Evolutionary conservation across 2,113 vertebrate species (phyloP), one percentile per base, ranked within the genome.

Genomic region (Strix uralensis): DNA sequence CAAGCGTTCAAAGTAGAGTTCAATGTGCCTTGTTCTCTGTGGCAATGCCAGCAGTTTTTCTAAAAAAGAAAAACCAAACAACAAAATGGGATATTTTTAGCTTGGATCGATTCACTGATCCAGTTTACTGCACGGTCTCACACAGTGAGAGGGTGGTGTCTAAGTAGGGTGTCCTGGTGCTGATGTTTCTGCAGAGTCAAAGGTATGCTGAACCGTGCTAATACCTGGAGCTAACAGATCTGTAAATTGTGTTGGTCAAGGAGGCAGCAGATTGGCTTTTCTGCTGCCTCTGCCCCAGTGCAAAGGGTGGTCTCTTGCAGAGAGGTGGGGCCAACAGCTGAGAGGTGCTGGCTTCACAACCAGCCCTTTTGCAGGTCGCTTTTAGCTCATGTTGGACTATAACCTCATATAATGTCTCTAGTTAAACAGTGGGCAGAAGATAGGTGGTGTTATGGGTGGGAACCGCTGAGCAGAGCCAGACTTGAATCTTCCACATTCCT

Each of bases 31-130:
- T 70, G 15, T 65, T 92, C 83, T 80, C 65, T 44, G 47, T 75
- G 73, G 46, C 80, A 80, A 18, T 79, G 83, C 47, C 81, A 92
- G 78, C 85, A 30, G 51, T 44, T 91, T 57, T 81, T 71, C 70
- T 94, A 70, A 58, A 89, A 85, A 89, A 81, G 32, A 42, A 78
- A 86, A 89, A 25, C 1, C 27, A 82, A 80, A 63, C 70, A 94
- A 63, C 80, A 57, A 87, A 95, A 94, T 22, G 21, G 36, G 2
- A 7, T 96, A 88, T 94, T 95, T 95, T 95, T 93, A 95, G 81
- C 71, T 85, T 40, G 62, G 66, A 94, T 95, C 27, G 2, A 90
- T 95, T 77, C 29, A 8, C 82, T 80, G 75, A 73, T 95, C 54
- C 69, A 13, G 83, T 91, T 63, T 89, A 44, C 61, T 59, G 69